Conservation (phyloP, 2,113 vertebrate genomes). For the Opisthocomus hoazin region DNA sequence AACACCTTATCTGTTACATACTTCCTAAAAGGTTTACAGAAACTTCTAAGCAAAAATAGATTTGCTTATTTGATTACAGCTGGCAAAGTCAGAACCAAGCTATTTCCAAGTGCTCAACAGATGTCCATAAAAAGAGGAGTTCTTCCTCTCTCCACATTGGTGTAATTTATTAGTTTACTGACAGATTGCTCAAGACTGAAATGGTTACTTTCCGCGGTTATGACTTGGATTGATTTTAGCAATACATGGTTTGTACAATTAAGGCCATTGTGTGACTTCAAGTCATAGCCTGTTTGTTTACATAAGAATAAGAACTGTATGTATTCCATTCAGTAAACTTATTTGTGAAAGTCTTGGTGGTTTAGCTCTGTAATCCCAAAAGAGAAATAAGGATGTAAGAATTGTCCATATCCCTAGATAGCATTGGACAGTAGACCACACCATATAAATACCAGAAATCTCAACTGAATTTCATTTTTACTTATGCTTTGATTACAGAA, state of each 20-base stretch:
- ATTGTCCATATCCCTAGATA: not conserved
- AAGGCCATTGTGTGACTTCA: constrained; percentile 52
- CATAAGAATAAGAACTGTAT: constrained; percentile 52
- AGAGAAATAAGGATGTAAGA: constrained; percentile 22
- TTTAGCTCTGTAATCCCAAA: not conserved
- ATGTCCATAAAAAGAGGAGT: constrained; percentile 32
- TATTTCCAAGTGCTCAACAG: constrained; percentile 30
- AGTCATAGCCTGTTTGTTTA: constrained; percentile 68
- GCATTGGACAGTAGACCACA: not conserved
- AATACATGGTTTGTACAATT: constrained; percentile 59
- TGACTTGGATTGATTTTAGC: constrained; percentile 55
- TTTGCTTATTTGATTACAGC: constrained; percentile 42
- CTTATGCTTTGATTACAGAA: not conserved
- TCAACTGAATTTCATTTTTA: not conserved
- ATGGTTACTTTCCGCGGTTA: constrained; percentile 38
- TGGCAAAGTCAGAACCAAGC: not conserved
- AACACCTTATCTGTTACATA: not conserved
- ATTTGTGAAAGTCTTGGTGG: constrained; percentile 42
- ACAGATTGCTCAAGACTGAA: constrained; percentile 63
- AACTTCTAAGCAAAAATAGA: constrained; percentile 20
- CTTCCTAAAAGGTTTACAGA: constrained; percentile 49
- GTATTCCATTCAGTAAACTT: constrained; percentile 45
- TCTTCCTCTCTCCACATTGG: not conserved
- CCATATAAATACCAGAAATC: constrained; percentile 13
- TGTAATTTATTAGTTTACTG: constrained; percentile 71